Evolutionary conservation across 2,888 invertebrate genomes (phyloP).

Genomic region (Mythimna lalbum): DNA sequence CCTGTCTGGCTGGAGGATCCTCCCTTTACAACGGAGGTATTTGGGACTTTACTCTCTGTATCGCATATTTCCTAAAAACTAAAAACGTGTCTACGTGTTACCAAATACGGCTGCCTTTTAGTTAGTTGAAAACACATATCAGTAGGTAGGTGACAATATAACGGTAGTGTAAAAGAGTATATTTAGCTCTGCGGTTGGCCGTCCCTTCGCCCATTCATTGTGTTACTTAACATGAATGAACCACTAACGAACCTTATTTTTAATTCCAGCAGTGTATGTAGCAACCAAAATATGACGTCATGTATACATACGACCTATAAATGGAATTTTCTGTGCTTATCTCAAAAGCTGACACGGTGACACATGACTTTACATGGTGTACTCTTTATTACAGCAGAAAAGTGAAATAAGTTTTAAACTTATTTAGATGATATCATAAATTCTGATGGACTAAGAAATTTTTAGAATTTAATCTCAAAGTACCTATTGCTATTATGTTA

Average conservation of each 20-base stretch:
- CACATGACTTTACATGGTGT: not conserved
- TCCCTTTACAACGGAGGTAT: too few relatives aligned
- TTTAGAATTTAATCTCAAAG: conserved; percentile 8
- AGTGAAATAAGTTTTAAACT: not conserved
- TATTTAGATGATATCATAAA: conserved; percentile 10
- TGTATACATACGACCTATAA: conserved; percentile 10
- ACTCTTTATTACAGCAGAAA: conserved; percentile 10
- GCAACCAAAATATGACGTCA: conserved; percentile 47
- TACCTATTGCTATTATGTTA: not conserved
- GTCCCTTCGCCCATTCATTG: conserved; percentile 63
- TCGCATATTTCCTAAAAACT: too few relatives aligned
- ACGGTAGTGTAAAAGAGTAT: conserved; percentile 46
- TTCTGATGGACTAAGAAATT: conserved; percentile 1
- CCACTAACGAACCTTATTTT: conserved; percentile 73
- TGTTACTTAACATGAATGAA: conserved; percentile 74
- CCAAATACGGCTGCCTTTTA: conserved; percentile 20
- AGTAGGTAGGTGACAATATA: conserved; percentile 44
- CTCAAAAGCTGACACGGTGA: conserved; percentile 18
- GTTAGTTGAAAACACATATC: conserved; percentile 42
- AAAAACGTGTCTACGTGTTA: conserved; percentile 30
- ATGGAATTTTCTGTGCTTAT: conserved; percentile 15
- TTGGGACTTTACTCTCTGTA: too few relatives aligned
- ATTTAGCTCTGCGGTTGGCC: conserved; percentile 48
- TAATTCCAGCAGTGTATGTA: conserved; percentile 44
- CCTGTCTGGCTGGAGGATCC: too few relatives aligned